Evolutionary conservation across 2,113 vertebrate species (phyloP).

Genomic region (Nibea albiflora): DNA sequence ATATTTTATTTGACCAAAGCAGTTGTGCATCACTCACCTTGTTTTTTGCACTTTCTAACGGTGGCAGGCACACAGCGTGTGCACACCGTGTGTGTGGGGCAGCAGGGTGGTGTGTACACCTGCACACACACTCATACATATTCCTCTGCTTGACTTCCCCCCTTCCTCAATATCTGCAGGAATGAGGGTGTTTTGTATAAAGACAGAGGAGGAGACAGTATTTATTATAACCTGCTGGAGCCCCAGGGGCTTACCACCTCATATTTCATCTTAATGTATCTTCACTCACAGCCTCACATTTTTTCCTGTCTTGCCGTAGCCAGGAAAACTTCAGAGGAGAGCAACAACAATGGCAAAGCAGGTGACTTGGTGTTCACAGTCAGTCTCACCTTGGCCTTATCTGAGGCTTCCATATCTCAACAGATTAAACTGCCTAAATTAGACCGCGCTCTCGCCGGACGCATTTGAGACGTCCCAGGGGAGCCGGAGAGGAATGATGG

Average conservation of each 20-base stretch:
- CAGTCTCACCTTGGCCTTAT: constrained; percentile 80
- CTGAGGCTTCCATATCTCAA: constrained; percentile 72
- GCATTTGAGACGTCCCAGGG: constrained; percentile 32
- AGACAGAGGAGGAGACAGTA: constrained; percentile 71
- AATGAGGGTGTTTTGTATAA: constrained; percentile 70
- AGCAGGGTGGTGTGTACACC: neutral
- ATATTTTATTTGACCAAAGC: neutral
- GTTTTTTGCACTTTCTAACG: neutral
- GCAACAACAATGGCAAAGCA: constrained; percentile 71
- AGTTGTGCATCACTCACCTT: neutral
- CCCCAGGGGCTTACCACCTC: constrained; percentile 63
- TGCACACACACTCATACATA: constrained; percentile 42
- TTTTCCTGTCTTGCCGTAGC: constrained; percentile 35
- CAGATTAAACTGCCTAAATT: constrained; percentile 75
- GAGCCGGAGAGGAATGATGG: constrained; percentile 61
- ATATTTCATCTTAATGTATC: constrained; percentile 79
- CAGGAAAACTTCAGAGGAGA: constrained; percentile 63
- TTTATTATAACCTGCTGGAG: constrained; percentile 72
- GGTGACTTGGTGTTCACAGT: constrained; percentile 63
- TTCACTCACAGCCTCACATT: constrained; percentile 59
- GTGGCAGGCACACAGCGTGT: constrained; percentile 6
- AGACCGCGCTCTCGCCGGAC: constrained; percentile 48
- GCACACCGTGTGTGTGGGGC: constrained; percentile 11
- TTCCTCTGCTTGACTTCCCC: constrained; percentile 53
- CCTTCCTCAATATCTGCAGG: constrained; percentile 58